Conservation (phyloP, 1,140 invertebrate species). For the Magallana ariakensis region DNA sequence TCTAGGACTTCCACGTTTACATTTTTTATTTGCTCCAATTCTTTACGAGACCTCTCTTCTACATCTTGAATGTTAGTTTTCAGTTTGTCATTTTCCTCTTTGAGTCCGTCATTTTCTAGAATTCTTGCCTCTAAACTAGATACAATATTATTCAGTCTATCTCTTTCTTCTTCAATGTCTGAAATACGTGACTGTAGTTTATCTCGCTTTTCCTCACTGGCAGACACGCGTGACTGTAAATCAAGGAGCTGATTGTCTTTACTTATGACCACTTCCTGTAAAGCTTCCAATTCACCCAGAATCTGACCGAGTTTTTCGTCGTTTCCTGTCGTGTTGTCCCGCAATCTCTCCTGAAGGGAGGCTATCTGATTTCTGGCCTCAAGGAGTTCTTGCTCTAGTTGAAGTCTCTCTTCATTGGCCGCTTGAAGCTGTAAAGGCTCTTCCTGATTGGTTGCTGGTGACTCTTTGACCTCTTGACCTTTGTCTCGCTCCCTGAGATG, state of each 20-base stretch:
- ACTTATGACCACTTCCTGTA: conserved; percentile 4
- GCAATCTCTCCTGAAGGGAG: not conserved
- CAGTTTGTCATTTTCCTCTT: not conserved
- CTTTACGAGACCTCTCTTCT: not conserved
- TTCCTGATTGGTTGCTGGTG: conserved; percentile 14
- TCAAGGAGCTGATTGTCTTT: not conserved
- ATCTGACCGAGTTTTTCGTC: not conserved
- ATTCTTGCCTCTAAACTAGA: not conserved
- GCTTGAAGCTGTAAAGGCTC: not conserved
- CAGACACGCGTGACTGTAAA: not conserved
- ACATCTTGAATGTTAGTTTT: conserved; percentile 29
- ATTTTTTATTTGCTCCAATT: not conserved
- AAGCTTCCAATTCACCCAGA: conserved; percentile 9
- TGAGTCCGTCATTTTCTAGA: not conserved
- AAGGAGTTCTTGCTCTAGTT: not conserved
- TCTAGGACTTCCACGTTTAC: not conserved
- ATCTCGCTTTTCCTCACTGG: not conserved
- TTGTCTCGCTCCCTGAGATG: conserved; percentile 54
- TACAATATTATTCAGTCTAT: not conserved
- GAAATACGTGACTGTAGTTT: conserved; percentile 1
- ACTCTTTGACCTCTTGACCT: not conserved
- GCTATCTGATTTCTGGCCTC: not conserved
- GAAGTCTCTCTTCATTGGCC: not conserved
- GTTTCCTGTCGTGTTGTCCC: not conserved
- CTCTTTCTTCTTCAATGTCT: not conserved